These are phyloP conservation scores for Drosophila lowei DNA, from an alignment of 1,140 invertebrate genomes.

Conservation along the genomic window DNA sequence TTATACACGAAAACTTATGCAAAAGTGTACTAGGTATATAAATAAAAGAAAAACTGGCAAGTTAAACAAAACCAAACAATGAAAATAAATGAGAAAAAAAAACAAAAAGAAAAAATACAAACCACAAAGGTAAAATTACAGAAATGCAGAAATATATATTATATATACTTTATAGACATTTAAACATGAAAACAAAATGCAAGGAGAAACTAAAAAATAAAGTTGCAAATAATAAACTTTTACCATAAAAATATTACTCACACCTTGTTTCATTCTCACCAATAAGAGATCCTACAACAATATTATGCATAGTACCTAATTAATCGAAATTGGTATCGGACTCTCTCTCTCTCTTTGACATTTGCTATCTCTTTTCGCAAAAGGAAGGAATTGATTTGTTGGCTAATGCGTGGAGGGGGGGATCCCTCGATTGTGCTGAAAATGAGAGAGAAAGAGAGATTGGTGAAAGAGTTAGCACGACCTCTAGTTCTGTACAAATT, in stretches of 20 bases:
- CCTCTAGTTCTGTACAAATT: too few relatives aligned
- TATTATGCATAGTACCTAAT: too few relatives aligned
- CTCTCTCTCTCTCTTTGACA: too few relatives aligned
- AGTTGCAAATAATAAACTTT: conserved; percentile 83
- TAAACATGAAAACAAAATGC: conserved; percentile 76
- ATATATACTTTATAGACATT: conserved; percentile 83
- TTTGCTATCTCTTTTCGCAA: too few relatives aligned
- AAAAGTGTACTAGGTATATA: conserved; percentile 72
- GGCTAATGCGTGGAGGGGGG: too few relatives aligned
- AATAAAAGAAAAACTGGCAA: conserved; percentile 55
- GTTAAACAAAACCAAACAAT: conserved; percentile 53
- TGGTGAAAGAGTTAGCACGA: too few relatives aligned
- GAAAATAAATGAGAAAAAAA: conserved; percentile 51
- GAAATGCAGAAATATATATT: conserved; percentile 80
- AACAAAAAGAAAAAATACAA: conserved; percentile 30
- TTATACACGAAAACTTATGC: conserved; percentile 76
- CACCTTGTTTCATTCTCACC: background rate
- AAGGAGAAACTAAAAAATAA: conserved; percentile 81
- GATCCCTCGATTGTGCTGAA: too few relatives aligned
- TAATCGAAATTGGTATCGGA: too few relatives aligned
- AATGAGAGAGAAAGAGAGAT: too few relatives aligned
- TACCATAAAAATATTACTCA: conserved; percentile 72
- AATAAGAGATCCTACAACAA: background rate
- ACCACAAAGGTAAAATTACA: conserved; percentile 41
- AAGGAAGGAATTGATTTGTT: too few relatives aligned